These are phyloP conservation scores for Oreochromis spilurus DNA, from an alignment of 2,113 vertebrate genomes.

Conservation along the genomic window DNA sequence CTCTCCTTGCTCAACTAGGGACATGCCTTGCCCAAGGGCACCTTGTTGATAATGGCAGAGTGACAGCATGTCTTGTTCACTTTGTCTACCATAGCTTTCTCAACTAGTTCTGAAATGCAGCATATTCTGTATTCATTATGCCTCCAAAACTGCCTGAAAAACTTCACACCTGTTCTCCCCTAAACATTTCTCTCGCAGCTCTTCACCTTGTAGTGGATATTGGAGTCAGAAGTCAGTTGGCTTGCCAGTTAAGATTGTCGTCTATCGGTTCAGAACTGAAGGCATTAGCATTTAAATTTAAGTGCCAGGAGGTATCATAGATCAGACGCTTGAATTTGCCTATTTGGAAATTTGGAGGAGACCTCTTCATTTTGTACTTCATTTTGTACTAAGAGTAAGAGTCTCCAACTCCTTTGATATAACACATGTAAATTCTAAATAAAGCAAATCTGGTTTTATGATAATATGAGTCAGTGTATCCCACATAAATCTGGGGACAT, in stretches of 20 bases:
- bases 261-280: constrained; percentile 11
- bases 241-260: constrained; percentile 30
- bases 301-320: constrained; percentile 39
- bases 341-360: constrained; percentile 15
- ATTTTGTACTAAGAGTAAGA: constrained; percentile 5
- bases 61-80: neutral
- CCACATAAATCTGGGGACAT: neutral
- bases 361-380: constrained; percentile 25
- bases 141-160: neutral
- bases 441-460: neutral
- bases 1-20: neutral
- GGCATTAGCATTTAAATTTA: constrained; percentile 62
- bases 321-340: constrained; percentile 44
- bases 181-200: neutral
- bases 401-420: neutral
- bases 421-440: neutral
- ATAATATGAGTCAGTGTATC: neutral
- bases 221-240: neutral
- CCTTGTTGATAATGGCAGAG: neutral
- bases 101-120: neutral
- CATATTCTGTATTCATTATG: neutral
- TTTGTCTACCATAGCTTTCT: neutral
- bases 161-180: neutral
- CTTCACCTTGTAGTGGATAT: neutral
- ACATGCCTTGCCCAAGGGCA: constrained; percentile 4